Evolutionary conservation across 2,113 vertebrate species (phyloP), one percentile per base, ranked within the genome.

Genomic region (Xenotilapia longispinis): DNA sequence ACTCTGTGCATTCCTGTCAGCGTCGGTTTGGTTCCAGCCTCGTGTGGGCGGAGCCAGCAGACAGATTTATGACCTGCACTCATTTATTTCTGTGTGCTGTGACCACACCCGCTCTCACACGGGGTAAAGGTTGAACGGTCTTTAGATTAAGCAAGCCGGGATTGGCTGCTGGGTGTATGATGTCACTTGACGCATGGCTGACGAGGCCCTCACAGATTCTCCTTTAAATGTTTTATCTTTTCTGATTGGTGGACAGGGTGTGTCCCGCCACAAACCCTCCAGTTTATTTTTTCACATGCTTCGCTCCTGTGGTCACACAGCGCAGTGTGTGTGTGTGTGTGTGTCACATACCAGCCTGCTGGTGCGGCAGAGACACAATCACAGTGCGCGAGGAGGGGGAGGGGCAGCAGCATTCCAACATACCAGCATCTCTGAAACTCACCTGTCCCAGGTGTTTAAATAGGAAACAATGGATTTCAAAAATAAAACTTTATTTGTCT

Each of bases 121-220:
- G 40, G 92, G 79, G 40, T 36, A 87, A 90, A 91, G 89, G 88
- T 90, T 60, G 57, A 83, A n/a, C 12, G 6, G 53, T 23, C 38
- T 31, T 40, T 73, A 75, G 42, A 55, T n/a, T 17, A 31, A 9
- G 40, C 14, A 6, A 17, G 6, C 38, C 26, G 5, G 65, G 79
- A 91, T 89, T 89, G 85, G 87, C 40, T 80, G 53, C 17, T 19
- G 33, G 31, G 7, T 11, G 9, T 4, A 7, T 84, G 87, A 83
- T 86, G 85, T 89, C 90, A 87, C 58, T 13, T 51, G 40, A 63
- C 6, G 17, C 14, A 5, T 17, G n/a, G n/a, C 49, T n/a, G 4
- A n/a, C 3, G 55, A 38, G 45, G 55, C 36, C 17, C 63, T 55
- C n/a, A 1, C 12, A 36, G 51, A 28, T 21, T 23, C n/a, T 83